Percentiles rank a stretch among this genome's conserved stretches.
These are phyloP conservation scores for Actenoides hombroni DNA, from an alignment of 2,113 vertebrate species.

Conservation along the genomic window DNA sequence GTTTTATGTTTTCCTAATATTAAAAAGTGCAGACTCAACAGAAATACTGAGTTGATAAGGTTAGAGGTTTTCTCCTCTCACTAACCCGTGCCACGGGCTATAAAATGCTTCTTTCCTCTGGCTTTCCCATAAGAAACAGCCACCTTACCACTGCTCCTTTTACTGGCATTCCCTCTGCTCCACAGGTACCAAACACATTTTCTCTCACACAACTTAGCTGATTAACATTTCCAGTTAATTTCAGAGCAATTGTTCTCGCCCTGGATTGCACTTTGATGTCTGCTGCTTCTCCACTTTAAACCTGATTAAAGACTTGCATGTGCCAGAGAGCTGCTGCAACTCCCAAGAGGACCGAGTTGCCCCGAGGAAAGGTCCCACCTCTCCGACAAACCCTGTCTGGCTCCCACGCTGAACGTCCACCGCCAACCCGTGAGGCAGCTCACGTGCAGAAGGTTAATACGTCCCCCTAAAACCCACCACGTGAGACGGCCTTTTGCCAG, in stretches of 20 bases:
- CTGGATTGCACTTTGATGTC: background rate
- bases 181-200: background rate
- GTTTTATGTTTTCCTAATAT: background rate
- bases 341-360: background rate
- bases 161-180: background rate
- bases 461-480: background rate
- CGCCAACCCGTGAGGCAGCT: background rate
- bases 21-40: background rate
- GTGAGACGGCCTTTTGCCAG: background rate
- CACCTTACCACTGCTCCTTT: background rate
- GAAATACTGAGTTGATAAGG: background rate
- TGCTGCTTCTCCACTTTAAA: background rate
- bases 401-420: background rate
- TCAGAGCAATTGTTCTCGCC: background rate
- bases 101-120: background rate
- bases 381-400: background rate
- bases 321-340: background rate
- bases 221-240: slow-evolving; percentile 40
- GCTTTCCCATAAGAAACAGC: background rate
- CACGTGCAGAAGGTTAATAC: background rate
- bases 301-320: background rate
- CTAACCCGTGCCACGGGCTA: background rate
- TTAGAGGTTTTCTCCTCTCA: background rate
- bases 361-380: background rate
- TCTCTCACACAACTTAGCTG: background rate